phyloP scores from a whole-genome alignment of 2,888 invertebrate genomes.

The Orchestes rusci region DNA sequence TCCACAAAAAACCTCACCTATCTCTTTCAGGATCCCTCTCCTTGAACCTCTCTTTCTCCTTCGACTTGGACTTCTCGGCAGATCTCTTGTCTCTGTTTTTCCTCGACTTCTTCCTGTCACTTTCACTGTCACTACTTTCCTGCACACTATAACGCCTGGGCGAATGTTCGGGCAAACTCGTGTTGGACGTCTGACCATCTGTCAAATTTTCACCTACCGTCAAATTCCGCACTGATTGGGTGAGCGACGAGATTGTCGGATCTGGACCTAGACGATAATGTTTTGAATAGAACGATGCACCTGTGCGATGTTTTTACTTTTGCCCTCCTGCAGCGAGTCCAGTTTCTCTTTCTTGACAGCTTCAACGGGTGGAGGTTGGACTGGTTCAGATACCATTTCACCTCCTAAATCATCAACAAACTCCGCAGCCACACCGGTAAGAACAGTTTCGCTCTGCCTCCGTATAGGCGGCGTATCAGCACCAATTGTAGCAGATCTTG shows the following conservation, averaged over 20 bases:
- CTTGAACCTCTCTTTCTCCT: conserved; percentile 25
- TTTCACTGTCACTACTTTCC: conserved; percentile 39
- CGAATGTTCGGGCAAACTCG: conserved; percentile 26
- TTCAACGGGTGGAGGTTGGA: too few relatives aligned
- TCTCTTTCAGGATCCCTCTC: conserved; percentile 27
- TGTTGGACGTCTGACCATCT: conserved; percentile 30
- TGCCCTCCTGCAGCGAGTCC: too few relatives aligned
- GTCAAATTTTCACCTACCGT: conserved; percentile 39
- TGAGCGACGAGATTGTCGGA: conserved; percentile 12
- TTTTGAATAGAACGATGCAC: too few relatives aligned
- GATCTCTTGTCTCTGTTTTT: conserved; percentile 25
- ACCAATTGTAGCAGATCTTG: conserved; percentile 42
- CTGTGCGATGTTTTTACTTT: too few relatives aligned
- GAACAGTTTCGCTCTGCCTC: too few relatives aligned
- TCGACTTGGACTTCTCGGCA: conserved; percentile 21
- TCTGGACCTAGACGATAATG: conserved; percentile 10
- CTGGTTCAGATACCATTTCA: too few relatives aligned
- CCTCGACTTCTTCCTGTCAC: conserved; percentile 25
- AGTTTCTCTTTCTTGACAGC: too few relatives aligned
- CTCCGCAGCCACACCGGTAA: conserved; percentile 11
- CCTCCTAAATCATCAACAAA: conserved; percentile 29
- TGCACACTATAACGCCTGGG: conserved; percentile 33
- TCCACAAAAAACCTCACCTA: conserved; percentile 16
- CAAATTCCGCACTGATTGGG: conserved; percentile 38
- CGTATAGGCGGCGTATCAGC: conserved; percentile 44